phyloP scores from a whole-genome alignment of 2,888 invertebrate genomes.

The Lacanobia wlatinum region DNA sequence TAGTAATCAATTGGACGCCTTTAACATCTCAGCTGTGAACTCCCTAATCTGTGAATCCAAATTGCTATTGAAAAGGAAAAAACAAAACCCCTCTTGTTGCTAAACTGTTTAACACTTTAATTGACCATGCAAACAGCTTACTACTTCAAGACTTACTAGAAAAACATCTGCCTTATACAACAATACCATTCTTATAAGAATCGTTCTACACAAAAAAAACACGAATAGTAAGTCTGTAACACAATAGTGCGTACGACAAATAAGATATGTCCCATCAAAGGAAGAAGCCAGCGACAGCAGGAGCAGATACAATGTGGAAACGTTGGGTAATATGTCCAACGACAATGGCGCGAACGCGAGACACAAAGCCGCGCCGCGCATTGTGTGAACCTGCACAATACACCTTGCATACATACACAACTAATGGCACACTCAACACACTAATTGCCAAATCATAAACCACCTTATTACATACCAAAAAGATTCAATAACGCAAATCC shows the following conservation, averaged over 20 bases:
- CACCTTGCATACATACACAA: conserved; percentile 86
- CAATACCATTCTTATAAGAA: conserved; percentile 58
- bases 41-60: not conserved
- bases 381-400: conserved; percentile 89
- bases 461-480: conserved; percentile 70
- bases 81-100: not conserved
- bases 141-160: conserved; percentile 16
- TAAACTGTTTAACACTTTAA: not conserved
- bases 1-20: not conserved
- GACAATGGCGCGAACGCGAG: conserved; percentile 87
- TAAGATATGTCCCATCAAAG: conserved; percentile 86
- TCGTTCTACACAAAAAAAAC: conserved; percentile 54
- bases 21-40: not conserved
- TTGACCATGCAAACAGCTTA: conserved; percentile 3
- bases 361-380: conserved; percentile 88
- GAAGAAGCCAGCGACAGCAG: conserved; percentile 84
- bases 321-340: conserved; percentile 89
- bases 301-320: conserved; percentile 87
- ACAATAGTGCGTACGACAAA: conserved; percentile 77
- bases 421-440: conserved; percentile 75
- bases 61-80: not conserved
- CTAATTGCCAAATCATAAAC: conserved; percentile 75
- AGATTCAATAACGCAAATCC: conserved; percentile 49
- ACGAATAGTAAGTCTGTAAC: conserved; percentile 53
- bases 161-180: conserved; percentile 21